Base-by-base conservation (phyloP, 1,140 invertebrate genomes). In the Micrasema minimum region DNA sequence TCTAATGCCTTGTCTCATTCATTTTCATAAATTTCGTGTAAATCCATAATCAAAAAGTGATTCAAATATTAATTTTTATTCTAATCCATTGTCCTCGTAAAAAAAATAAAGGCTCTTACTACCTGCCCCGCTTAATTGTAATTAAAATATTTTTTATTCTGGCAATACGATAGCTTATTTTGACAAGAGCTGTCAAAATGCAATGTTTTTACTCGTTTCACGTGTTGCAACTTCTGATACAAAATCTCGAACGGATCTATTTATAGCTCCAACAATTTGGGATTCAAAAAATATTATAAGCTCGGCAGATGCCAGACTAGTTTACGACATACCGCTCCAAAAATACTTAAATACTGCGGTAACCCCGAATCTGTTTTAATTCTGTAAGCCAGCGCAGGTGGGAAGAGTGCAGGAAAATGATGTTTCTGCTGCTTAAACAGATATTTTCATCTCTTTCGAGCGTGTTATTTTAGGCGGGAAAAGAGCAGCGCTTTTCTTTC, bases 261-360 rank as follows among this genome's bases (percentile, higher is more conserved):
- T 59, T 59, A 41, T 59, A 59, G 55, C 20, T 18, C 3, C 10
- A 38, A 51, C 18, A 2, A 51, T 46, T 16, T 46, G 51, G 9
- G 35, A 43, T 59, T 18, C 35, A 59, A 59, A 59, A 14, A 55
- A 31, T 22, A 59, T 59, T 38, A 22, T 59, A 14, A 18, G 16
- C 48, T 10, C 35, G 37, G 26, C 51, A 16, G 18, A 5, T 22
- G 55, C 31, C 23, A 43, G 37, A 59, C 23, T 4, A 2, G 16
- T 59, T 59, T 59, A 50, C 64, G 45, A 38, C 64, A 26, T 48
- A 64, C n/a, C 45, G 23, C 35, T 37, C 64, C 64, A 66, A 66
- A 66, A 66, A 51, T 66, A 66, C n/a, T 66, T 51, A 66, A 66
- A 51, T 66, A 66, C n/a, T 66, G 14, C 45, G 16, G 64, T 66